Evolutionary conservation across 2,888 invertebrate genomes (phyloP).

Genomic region (Drosophila multiciliata): DNA sequence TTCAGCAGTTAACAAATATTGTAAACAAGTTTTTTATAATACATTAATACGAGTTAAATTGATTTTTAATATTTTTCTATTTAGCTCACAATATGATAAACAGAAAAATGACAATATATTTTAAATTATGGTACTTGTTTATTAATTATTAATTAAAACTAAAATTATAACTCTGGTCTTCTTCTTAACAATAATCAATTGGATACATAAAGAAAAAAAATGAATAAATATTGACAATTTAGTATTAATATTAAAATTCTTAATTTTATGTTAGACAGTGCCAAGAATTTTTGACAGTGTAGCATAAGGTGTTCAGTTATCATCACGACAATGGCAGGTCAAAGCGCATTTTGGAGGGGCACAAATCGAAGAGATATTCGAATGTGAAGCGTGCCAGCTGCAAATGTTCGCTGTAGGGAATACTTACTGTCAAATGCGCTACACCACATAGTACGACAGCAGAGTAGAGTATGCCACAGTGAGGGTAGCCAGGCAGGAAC

Average conservation of each 20-base stretch:
- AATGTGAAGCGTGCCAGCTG: slow-evolving; percentile 75
- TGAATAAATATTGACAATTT: too few relatives aligned
- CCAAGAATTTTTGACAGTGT: slow-evolving; percentile 42
- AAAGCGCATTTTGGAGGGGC: slow-evolving; percentile 40
- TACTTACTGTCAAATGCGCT: slow-evolving; percentile 35
- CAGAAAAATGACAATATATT: neutral
- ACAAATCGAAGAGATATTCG: slow-evolving; percentile 58
- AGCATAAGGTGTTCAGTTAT: slow-evolving; percentile 57
- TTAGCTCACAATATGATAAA: neutral
- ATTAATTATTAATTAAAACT: neutral
- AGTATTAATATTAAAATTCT: neutral
- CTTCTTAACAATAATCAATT: neutral
- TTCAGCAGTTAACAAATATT: too few relatives aligned
- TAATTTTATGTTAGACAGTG: neutral
- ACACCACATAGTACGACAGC: neutral
- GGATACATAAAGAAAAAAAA: too few relatives aligned
- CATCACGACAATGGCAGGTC: slow-evolving; percentile 62
- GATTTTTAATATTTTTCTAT: neutral
- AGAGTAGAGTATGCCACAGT: slow-evolving; percentile 17
- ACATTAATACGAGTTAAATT: neutral
- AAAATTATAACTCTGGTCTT: neutral
- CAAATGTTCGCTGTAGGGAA: slow-evolving; percentile 42
- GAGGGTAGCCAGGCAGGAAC: slow-evolving; percentile 13
- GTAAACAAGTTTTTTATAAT: too few relatives aligned
- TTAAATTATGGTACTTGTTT: neutral